A percentile compares a stretch with the other conserved stretches of the same genome.
Evolutionary conservation across 1,140 invertebrate species (phyloP).

Genomic region (Drosophila parabipectinata): DNA sequence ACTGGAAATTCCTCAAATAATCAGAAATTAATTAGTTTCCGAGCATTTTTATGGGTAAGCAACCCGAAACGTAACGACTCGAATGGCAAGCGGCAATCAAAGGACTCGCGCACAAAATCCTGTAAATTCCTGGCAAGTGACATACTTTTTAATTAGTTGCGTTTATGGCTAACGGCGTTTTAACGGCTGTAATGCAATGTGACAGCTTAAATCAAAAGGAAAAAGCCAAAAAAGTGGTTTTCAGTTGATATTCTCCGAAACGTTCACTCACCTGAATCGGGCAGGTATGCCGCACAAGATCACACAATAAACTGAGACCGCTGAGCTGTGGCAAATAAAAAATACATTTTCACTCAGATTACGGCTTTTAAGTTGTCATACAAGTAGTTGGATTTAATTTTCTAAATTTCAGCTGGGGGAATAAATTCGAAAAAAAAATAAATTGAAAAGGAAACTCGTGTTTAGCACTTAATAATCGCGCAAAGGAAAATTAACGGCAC

Average conservation of each 20-base stretch:
- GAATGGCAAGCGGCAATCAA: not conserved
- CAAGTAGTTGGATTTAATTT: slow-evolving; percentile 8
- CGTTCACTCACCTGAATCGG: slow-evolving; percentile 44
- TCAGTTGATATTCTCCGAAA: slow-evolving; percentile 8
- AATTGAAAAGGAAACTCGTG: slow-evolving; percentile 21
- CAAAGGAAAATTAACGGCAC: slow-evolving; percentile 66
- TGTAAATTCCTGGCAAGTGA: slow-evolving; percentile 18
- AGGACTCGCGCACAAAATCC: slow-evolving; percentile 15
- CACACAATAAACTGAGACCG: slow-evolving; percentile 35
- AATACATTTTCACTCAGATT: slow-evolving; percentile 40
- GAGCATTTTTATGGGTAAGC: slow-evolving; percentile 28
- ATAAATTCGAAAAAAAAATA: not conserved
- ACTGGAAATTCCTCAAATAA: slow-evolving; percentile 33
- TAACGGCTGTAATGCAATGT: slow-evolving; percentile 36
- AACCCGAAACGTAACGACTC: slow-evolving; percentile 4
- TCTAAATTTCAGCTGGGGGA: not conserved
- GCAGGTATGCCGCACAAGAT: slow-evolving; percentile 36
- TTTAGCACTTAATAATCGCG: slow-evolving; percentile 67
- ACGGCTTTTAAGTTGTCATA: slow-evolving; percentile 4
- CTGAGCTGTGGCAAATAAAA: slow-evolving; percentile 46
- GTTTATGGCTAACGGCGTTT: slow-evolving; percentile 20
- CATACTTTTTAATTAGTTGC: slow-evolving; percentile 55
- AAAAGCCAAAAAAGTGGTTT: slow-evolving; percentile 18
- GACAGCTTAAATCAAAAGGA: slow-evolving; percentile 35
- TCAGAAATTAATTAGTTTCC: slow-evolving; percentile 41